Conservation (phyloP, 2,888 invertebrate species). For the Homarus gammarus region DNA sequence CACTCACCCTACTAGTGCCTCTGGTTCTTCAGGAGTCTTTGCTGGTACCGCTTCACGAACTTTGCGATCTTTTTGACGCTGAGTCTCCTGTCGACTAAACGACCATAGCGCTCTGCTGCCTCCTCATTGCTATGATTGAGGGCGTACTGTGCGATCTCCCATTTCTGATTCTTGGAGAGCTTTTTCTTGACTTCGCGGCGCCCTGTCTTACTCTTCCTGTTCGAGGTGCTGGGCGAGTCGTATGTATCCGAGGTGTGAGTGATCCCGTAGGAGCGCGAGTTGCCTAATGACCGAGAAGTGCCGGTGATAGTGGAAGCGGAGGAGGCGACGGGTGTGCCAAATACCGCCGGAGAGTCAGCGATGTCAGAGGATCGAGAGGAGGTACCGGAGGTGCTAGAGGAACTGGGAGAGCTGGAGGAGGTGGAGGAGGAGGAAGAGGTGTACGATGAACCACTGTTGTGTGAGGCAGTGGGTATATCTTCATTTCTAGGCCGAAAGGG, state of each 20-base stretch:
- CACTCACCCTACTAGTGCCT: background rate
- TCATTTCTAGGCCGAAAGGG: background rate
- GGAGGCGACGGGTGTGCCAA: background rate
- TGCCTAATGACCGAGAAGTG: background rate
- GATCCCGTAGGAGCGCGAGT: constrained; percentile 29
- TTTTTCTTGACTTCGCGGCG: constrained; percentile 48
- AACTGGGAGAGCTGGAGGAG: background rate
- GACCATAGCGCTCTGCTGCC: constrained; percentile 38
- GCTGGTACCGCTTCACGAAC: constrained; percentile 55
- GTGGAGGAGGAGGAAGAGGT: background rate
- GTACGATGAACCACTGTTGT: background rate
- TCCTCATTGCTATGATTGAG: constrained; percentile 34
- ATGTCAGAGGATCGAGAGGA: background rate
- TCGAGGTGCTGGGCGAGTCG: background rate
- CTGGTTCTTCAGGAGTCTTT: background rate
- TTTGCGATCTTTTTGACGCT: constrained; percentile 54
- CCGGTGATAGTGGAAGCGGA: constrained; percentile 13
- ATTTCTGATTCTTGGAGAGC: constrained; percentile 42
- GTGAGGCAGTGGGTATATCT: too few species aligned
- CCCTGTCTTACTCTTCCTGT: constrained; percentile 38
- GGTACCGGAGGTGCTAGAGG: background rate
- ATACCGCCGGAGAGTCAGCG: background rate
- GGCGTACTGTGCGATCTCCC: constrained; percentile 60
- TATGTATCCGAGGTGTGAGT: background rate
- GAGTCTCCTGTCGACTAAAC: constrained; percentile 35